Evolutionary conservation across 1,140 invertebrate species (phyloP).

Genomic region (Zaprionus gabonicus): DNA sequence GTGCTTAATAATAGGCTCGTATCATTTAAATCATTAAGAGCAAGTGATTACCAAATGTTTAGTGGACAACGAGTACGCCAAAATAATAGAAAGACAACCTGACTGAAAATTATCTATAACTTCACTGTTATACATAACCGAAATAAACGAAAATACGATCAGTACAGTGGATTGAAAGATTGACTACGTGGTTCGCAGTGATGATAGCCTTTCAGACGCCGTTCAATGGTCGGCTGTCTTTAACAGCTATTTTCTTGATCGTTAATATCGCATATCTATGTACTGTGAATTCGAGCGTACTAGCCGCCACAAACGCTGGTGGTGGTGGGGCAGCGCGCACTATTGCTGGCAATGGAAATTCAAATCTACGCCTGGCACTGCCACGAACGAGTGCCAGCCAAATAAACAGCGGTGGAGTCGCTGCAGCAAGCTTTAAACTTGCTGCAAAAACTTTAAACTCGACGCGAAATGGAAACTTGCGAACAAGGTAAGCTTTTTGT

Average conservation of each 20-base stretch:
- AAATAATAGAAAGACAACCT: conserved; percentile 1
- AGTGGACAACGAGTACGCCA: not conserved
- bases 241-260: conserved; percentile 36
- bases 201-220: conserved; percentile 46
- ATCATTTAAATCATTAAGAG: not conserved
- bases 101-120: conserved; percentile 26
- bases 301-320: conserved; percentile 40
- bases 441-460: conserved; percentile 61
- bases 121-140: conserved; percentile 3
- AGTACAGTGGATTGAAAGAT: conserved; percentile 5
- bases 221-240: conserved; percentile 34
- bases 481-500: conserved; percentile 87
- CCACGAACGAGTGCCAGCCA: conserved; percentile 73
- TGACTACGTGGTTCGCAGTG: conserved; percentile 29
- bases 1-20: not conserved
- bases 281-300: conserved; percentile 15
- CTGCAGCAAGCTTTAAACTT: conserved; percentile 84
- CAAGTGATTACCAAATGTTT: not conserved
- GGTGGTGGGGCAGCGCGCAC: conserved; percentile 28
- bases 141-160: conserved; percentile 18
- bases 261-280: conserved; percentile 24
- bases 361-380: conserved; percentile 56
- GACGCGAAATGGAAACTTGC: conserved; percentile 82
- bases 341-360: conserved; percentile 51
- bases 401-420: conserved; percentile 61